Evolutionary conservation across 2,113 vertebrate genomes (phyloP), one percentile per base, ranked within the genome.

Genomic region (Malurus cyaneus): DNA sequence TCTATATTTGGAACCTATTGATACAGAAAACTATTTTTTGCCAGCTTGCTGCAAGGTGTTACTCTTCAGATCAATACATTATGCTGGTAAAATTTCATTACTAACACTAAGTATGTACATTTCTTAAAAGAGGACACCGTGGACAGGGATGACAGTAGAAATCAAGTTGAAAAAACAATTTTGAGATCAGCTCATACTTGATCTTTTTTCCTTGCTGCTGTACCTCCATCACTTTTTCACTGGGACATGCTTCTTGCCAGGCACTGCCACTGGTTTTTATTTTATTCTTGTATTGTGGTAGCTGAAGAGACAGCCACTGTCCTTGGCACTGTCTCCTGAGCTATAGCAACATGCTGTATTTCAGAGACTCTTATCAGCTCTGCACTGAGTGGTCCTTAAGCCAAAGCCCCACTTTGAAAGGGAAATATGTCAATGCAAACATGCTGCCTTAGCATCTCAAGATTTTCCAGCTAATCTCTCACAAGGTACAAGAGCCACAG

Each of bases 381-480:
- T n/a, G 32, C 2, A 13, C 52, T 41, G 71, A 93, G 76, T 56
- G 85, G 69, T 67, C 56, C 44, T 95, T 94, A 93, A 88, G 56
- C 88, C 36, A 93, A 88, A 96, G 59, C 7, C 13, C 34, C 52
- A 47, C 56, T 95, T 83, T 56, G 79, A 93, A 96, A 90, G 28
- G 24, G 64, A 95, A 93, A 83, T 59, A 83, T 3, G 10, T 74
- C 67, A 84, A 44, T 0, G 61, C 61, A 92, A 89, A 72, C 52
- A 36, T 21, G 52, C 46, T 70, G 67, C 74, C 44, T 94, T 73
- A 85, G 66, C 74, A 80, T 85, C 71, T 96, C 39, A 73, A 86
- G 72, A 67, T 78, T 86, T 92, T 71, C 41, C 72, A 84, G 36
- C 57, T 94, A 86, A 94, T 90, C 82, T 92, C 83, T 88, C 56